phyloP scores from a whole-genome alignment of 92 coral and sea anemone species.

The Zoanthus gigantus region DNA sequence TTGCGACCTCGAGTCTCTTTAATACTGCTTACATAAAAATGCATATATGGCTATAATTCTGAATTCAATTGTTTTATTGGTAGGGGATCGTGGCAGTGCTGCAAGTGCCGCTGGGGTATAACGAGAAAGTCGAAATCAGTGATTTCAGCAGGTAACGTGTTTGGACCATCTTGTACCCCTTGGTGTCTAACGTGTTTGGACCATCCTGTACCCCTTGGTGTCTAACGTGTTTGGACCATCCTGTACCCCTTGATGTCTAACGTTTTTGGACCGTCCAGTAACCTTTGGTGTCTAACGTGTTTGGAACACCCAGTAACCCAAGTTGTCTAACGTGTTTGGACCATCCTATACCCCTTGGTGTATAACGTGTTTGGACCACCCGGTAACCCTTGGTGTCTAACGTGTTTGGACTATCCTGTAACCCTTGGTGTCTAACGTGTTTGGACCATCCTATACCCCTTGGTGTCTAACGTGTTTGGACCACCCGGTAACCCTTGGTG shows the following conservation, averaged over 20 bases:
- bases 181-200: not conserved
- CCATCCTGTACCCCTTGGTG: not conserved
- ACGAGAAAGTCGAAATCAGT: constrained; percentile 20
- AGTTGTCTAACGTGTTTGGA: no score
- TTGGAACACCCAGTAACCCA: not conserved
- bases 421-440: no score
- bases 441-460: not conserved
- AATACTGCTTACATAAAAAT: not conserved
- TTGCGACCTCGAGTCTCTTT: no score
- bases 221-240: not conserved
- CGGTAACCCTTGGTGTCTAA: no score
- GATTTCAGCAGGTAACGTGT: constrained; percentile 19
- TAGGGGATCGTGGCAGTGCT: constrained; percentile 92
- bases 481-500: no score
- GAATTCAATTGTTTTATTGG: not conserved
- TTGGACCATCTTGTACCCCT: not conserved
- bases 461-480: not conserved
- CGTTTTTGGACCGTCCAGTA: not conserved
- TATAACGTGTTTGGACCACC: no score
- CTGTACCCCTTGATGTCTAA: not conserved
- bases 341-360: no score
- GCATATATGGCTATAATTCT: not conserved
- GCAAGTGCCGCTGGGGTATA: constrained; percentile 72
- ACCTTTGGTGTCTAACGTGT: no score
- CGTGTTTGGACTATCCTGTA: no score